Percentiles rank a stretch among this genome's conserved stretches.
phyloP scores from a whole-genome alignment of 2,797 vertebrate species.

The Cyprinodon diabolis region DNA sequence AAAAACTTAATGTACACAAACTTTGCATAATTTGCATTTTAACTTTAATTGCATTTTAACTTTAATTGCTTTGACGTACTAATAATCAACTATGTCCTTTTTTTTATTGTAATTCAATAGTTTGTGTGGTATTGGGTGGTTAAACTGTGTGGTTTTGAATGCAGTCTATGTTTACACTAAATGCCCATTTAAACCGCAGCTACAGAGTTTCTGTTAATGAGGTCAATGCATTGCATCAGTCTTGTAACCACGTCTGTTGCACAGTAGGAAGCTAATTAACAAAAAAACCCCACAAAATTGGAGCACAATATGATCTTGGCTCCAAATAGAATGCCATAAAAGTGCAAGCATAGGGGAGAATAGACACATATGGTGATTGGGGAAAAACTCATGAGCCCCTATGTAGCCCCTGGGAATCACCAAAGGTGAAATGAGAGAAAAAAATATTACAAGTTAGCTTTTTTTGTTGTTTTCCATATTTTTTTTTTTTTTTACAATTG shows the following conservation, averaged over 20 bases:
- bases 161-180: background rate
- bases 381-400: background rate
- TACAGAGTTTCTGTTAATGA: background rate
- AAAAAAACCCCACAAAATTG: background rate
- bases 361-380: background rate
- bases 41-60: background rate
- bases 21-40: background rate
- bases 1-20: background rate
- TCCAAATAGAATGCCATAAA: background rate
- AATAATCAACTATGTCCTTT: background rate
- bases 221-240: background rate
- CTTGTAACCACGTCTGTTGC: background rate
- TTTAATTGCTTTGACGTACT: background rate
- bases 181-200: background rate
- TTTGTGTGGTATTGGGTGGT: background rate
- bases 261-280: conserved; percentile 4
- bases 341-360: background rate
- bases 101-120: background rate
- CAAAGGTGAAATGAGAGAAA: too few species aligned
- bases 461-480: background rate
- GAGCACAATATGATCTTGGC: background rate
- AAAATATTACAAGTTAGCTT: too few species aligned
- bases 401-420: background rate
- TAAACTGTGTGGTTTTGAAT: background rate
- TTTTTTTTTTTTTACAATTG: background rate